Percentiles rank a stretch among this genome's conserved stretches.
phyloP scores from a whole-genome alignment of 2,797 vertebrate species.

The Enteromius argenteus region DNA sequence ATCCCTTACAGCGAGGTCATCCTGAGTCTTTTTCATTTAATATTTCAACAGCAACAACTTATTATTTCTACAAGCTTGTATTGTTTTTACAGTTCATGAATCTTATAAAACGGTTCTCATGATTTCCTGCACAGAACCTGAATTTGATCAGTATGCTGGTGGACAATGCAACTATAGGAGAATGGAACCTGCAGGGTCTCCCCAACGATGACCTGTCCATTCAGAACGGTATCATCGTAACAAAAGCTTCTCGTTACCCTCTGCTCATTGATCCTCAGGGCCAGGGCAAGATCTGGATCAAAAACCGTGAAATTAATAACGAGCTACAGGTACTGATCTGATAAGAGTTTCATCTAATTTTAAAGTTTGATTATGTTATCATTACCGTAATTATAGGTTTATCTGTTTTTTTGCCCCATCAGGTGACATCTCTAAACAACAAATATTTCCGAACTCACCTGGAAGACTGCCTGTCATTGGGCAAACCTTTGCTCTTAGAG shows the following conservation, averaged over 20 bases:
- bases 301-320: constrained; percentile 81
- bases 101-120: background rate
- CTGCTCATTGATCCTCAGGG: constrained; percentile 88
- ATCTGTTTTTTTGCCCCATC: background rate
- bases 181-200: constrained; percentile 87
- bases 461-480: constrained; percentile 84
- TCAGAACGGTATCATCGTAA: constrained; percentile 88
- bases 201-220: constrained; percentile 87
- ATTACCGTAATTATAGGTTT: background rate
- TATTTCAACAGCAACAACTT: background rate
- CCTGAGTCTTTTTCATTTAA: background rate
- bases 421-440: constrained; percentile 86
- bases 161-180: constrained; percentile 82
- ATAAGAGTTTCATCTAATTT: background rate
- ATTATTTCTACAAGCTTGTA: background rate
- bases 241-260: constrained; percentile 84
- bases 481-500: constrained; percentile 84
- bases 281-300: constrained; percentile 88
- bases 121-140: constrained; percentile 74
- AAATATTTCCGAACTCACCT: constrained; percentile 85
- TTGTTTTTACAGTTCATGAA: background rate
- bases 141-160: constrained; percentile 83
- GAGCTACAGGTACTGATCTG: constrained; percentile 80
- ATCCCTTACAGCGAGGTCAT: constrained; percentile 84
- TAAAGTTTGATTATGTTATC: background rate